These are phyloP conservation scores for Drosophila parvula DNA, from an alignment of 1,140 invertebrate species.

Conservation along the genomic window DNA sequence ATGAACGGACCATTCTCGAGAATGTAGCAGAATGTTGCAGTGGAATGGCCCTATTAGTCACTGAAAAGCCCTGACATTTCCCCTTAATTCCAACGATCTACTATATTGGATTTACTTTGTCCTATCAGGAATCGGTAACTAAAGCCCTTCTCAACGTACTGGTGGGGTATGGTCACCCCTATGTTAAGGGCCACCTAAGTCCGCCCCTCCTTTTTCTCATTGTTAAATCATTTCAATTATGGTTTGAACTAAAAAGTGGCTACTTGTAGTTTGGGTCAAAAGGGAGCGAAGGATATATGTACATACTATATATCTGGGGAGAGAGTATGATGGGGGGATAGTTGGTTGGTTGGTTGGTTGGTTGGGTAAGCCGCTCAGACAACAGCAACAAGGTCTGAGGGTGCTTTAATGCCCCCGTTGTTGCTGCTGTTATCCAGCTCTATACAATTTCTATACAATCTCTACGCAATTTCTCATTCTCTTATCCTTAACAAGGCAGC, in stretches of 20 bases:
- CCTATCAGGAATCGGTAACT: neutral
- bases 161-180: too few relatives aligned
- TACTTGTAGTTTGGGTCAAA: slow-evolving; percentile 33
- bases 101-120: neutral
- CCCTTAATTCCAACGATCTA: too few relatives aligned
- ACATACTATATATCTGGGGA: neutral
- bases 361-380: slow-evolving; percentile 34
- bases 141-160: slow-evolving; percentile 1
- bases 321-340: slow-evolving; percentile 13
- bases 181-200: slow-evolving; percentile 5
- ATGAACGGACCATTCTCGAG: too few relatives aligned
- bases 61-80: too few relatives aligned
- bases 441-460: slow-evolving; percentile 32
- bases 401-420: slow-evolving; percentile 24
- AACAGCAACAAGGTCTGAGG: slow-evolving; percentile 15
- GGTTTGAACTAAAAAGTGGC: slow-evolving; percentile 40
- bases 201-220: neutral
- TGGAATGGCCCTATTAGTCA: too few relatives aligned
- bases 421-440: slow-evolving; percentile 14
- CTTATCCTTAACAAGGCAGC: slow-evolving; percentile 32
- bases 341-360: slow-evolving; percentile 25
- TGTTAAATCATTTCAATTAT: slow-evolving; percentile 56
- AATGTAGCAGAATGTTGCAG: too few relatives aligned
- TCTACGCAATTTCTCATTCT: slow-evolving; percentile 19
- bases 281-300: neutral